Conservation (phyloP, 1,140 invertebrate genomes). For the Pseudomyrmex pallidus region DNA sequence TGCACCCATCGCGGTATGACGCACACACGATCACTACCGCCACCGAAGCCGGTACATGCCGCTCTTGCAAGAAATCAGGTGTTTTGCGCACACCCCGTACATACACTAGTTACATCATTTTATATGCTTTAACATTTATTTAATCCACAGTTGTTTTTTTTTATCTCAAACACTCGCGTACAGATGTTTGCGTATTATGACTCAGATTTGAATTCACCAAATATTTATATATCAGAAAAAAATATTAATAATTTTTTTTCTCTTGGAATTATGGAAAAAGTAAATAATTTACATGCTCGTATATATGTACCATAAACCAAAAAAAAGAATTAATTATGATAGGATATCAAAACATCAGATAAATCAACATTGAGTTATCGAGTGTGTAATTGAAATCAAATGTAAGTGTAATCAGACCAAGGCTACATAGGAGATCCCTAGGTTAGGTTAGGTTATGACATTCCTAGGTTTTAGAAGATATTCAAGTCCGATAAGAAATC, state of each 20-base stretch:
- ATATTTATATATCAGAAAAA: background rate
- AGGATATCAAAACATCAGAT: background rate
- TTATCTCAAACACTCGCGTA: too few relatives aligned
- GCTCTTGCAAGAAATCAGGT: conserved; percentile 62
- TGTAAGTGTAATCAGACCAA: background rate
- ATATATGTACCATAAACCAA: background rate
- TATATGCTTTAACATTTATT: background rate
- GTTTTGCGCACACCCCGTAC: conserved; percentile 53
- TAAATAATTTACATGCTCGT: background rate
- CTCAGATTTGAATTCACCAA: background rate
- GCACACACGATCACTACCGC: conserved; percentile 66
- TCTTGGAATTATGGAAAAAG: background rate
- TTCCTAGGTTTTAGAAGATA: too few relatives aligned
- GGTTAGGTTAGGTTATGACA: too few relatives aligned
- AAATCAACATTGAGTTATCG: background rate
- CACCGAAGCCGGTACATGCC: conserved; percentile 51
- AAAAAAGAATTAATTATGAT: conserved; percentile 4
- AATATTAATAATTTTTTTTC: background rate
- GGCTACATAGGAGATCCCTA: too few relatives aligned
- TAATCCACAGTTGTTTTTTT: too few relatives aligned
- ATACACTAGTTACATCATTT: background rate
- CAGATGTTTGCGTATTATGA: too few relatives aligned
- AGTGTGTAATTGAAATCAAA: conserved; percentile 11
- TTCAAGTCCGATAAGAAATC: too few relatives aligned
- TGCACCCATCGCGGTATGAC: conserved; percentile 79